Percentiles rank a stretch among this genome's conserved stretches.
These are phyloP conservation scores for Liparis tanakae DNA, from an alignment of 2,797 vertebrate species.

Conservation along the genomic window DNA sequence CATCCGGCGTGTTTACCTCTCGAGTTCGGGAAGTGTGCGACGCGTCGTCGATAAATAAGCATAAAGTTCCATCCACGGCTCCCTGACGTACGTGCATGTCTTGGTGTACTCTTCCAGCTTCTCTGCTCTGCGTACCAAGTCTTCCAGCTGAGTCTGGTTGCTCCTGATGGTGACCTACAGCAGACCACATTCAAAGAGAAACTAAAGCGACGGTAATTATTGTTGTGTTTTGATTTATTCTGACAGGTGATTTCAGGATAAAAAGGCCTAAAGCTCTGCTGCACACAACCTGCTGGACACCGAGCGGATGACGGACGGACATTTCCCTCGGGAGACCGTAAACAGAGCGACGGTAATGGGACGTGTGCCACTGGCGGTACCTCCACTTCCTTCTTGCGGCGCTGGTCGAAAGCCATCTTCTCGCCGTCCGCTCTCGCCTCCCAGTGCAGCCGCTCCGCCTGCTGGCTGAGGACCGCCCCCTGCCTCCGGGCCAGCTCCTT, in stretches of 20 bases:
- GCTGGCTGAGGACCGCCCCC: constrained; percentile 84
- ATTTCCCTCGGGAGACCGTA: neutral
- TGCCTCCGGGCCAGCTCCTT: constrained; percentile 88
- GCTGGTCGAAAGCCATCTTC: constrained; percentile 85
- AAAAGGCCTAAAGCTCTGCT: neutral
- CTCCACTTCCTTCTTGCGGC: constrained; percentile 87
- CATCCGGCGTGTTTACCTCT: neutral
- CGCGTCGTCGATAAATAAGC: neutral
- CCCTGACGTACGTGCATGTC: constrained; percentile 84
- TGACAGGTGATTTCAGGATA: neutral
- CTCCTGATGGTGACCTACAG: constrained; percentile 87
- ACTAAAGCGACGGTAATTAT: neutral
- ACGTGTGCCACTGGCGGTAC: constrained; percentile 68
- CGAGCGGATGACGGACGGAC: neutral
- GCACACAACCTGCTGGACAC: neutral
- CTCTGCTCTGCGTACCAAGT: constrained; percentile 83
- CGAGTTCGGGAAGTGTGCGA: neutral
- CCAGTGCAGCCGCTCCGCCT: constrained; percentile 88
- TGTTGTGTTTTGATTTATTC: neutral
- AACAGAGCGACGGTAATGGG: neutral
- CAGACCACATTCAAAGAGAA: constrained; percentile 1
- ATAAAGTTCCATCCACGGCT: neutral
- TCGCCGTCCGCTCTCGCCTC: constrained; percentile 87
- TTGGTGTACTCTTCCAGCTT: constrained; percentile 89
- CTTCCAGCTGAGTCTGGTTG: constrained; percentile 84